Base-by-base conservation (phyloP, 37 sponge, comb jelly and placozoan species). In the Halisarca cf. caerulea region DNA sequence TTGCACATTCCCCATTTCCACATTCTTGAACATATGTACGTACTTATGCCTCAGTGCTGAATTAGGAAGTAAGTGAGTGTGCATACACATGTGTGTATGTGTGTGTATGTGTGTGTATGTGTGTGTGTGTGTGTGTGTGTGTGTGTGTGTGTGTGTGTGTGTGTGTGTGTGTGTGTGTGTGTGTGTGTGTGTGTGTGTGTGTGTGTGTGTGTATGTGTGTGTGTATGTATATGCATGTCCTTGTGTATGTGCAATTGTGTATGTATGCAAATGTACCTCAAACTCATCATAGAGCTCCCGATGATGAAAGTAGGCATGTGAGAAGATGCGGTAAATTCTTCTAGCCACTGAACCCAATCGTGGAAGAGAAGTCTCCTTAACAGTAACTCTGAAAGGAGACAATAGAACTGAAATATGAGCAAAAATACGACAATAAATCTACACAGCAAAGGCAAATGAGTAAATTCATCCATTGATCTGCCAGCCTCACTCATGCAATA, bases 231-330 rank as follows among this genome's bases (percentile, higher is more conserved):
- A 35, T 82, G 68, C 61, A 66, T 64, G 30, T 47, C 9, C 51
- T 14, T 47, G 51, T 47, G 51, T 47, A 11, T 47, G 51, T 47
- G 51, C 11, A 11, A 14, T 47, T 47, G 51, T 62, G 9, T 15
- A 62, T 28, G 30, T 23, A 28, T 62, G 15, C 25, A 23, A 20
- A 62, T 15, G n/a, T 28, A 91, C 90, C 88, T 98, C 99, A 86
- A 92, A 98, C 28, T 92, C 89, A 68, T 94, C 95, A 84, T 80
- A 98, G 34, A 96, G 53, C 3, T 64, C 59, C 35, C 93, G 93
- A 78, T 98, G 99, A 44, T 95, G 97, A 62, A 78, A 96, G 86
- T 91, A 98, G 47, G 99, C 96, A 68, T 98, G 99, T 15, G 96
- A 90, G 80, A 98, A 96, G 64, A 98, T 98, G 27, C 99, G 83